A percentile compares a stretch with the other conserved stretches of the same genome.
phyloP scores from a whole-genome alignment of 2,888 invertebrate species.

The Drosophila bunnanda region DNA sequence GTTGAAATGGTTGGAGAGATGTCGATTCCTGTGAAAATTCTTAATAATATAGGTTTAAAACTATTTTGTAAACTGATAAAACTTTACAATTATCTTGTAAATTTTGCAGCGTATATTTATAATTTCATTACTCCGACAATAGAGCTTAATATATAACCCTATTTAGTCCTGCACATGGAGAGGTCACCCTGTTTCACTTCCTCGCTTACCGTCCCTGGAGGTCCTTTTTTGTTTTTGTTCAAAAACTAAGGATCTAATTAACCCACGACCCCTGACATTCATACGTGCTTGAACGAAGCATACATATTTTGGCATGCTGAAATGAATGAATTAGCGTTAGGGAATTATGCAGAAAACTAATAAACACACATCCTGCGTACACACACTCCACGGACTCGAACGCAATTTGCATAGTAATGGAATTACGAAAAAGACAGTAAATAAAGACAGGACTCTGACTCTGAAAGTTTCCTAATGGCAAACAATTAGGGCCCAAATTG shows the following conservation, averaged over 20 bases:
- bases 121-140: background rate
- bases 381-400: background rate
- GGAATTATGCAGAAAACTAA: slow-evolving; percentile 15
- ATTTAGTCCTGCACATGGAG: too few relatives aligned
- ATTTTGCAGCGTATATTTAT: background rate
- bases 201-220: slow-evolving; percentile 11
- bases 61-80: background rate
- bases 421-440: slow-evolving; percentile 12
- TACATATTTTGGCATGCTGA: background rate
- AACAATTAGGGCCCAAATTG: slow-evolving; percentile 67
- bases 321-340: slow-evolving; percentile 1
- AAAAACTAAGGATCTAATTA: slow-evolving; percentile 12
- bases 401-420: slow-evolving; percentile 32
- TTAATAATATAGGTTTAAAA: background rate
- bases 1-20: background rate
- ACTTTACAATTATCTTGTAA: background rate
- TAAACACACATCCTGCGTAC: slow-evolving; percentile 3
- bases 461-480: slow-evolving; percentile 52
- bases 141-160: background rate
- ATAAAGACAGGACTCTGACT: background rate
- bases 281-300: background rate
- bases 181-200: background rate
- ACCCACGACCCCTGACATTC: slow-evolving; percentile 17
- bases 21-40: background rate
- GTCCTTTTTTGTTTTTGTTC: slow-evolving; percentile 17